Base-by-base conservation (phyloP, 2,113 vertebrate species). In the Callopanchax toddi region DNA sequence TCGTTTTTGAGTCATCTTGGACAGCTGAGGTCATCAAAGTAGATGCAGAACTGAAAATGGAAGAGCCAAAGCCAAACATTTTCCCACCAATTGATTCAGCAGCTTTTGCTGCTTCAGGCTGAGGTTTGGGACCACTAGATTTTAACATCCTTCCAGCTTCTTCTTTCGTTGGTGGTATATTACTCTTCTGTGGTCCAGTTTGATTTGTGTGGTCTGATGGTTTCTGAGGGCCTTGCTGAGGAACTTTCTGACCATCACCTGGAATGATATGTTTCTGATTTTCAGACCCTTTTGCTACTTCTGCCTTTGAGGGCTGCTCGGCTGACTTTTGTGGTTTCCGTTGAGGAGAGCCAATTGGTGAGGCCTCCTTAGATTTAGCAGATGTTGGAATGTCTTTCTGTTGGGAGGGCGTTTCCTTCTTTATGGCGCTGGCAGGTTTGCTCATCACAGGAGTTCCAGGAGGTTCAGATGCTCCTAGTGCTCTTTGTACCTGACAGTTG, bases 401-500 rank as follows among this genome's bases (percentile, higher is more conserved):
- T 73, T 80, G 72, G 62, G 22, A 49, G 2, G 40, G n/a, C 45
- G 10, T 90, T 71, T 89, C 80, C 46, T 71, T 85, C 39, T 81
- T 81, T 25, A 54, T 11, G 16, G 48, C 22, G 72, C 58, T 71
- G 51, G 23, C 20, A 59, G 56, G 54, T 76, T 93, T 94, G 85
- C 48, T 92, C 6, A 90, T 81, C 52, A 82, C 77, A 2, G 71
- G 90, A 69, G 74, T 73, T 66, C 88, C 85, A 65, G 88, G 87
- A 71, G 93, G 82, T 40, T 95, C 93, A 45, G 93, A 91, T 76
- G 73, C 82, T 54, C 92, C 91, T 22, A 96, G 78, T 0, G 95
- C 94, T 92, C 95, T 93, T 48, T 95, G 93, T 94, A 96, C 94
- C 87, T 99, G 96, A 84, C 97, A 98, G 85, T 95, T 98, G 65